Conservation (phyloP, 2,888 invertebrate species). For the Oscheius sp. region DNA sequence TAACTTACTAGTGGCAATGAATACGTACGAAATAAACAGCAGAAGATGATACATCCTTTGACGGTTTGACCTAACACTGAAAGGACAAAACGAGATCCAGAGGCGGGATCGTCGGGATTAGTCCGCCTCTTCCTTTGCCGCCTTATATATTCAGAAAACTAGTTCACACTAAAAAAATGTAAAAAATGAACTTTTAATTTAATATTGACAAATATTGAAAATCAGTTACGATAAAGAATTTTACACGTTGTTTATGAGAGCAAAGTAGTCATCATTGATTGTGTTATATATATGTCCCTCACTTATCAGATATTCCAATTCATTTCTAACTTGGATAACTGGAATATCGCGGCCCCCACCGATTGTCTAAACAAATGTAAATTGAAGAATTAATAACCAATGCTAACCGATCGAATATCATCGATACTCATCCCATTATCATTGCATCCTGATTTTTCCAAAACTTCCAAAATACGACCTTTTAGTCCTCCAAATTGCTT, state of each 20-base stretch:
- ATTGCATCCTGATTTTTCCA: neutral
- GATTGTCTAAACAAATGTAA: constrained; percentile 14
- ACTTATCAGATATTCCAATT: constrained; percentile 22
- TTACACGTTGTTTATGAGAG: too few species aligned
- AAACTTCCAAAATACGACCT: constrained; percentile 18
- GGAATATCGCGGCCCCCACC: constrained; percentile 3
- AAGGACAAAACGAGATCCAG: constrained; percentile 14
- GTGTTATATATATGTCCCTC: constrained; percentile 33
- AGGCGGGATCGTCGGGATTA: neutral
- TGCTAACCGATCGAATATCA: constrained; percentile 25
- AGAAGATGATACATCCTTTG: neutral
- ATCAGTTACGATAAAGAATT: too few species aligned
- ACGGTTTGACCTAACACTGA: neutral
- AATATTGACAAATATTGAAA: too few species aligned
- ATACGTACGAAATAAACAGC: too few species aligned
- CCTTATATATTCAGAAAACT: too few species aligned
- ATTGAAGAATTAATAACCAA: too few species aligned
- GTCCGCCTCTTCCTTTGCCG: too few species aligned
- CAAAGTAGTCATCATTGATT: constrained; percentile 26
- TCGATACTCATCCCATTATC: constrained; percentile 27
- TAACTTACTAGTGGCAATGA: too few species aligned
- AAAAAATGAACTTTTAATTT: neutral
- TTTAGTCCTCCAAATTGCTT: constrained; percentile 8
- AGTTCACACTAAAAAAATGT: too few species aligned
- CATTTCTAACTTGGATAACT: neutral